phyloP scores from a whole-genome alignment of 1,140 invertebrate species.

The Drosophila mayri region DNA sequence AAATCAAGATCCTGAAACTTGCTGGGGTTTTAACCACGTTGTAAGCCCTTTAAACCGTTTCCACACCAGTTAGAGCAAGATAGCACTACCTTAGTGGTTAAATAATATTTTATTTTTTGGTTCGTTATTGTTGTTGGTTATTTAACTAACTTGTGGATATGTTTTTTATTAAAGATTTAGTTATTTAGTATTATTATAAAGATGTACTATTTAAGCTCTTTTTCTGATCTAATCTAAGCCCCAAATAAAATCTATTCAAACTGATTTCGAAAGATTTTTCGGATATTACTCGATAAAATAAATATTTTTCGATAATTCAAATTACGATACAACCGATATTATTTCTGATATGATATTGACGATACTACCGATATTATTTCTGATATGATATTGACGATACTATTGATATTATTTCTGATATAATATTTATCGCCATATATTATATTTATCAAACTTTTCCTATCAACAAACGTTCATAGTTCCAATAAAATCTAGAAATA shows the following conservation, averaged over 20 bases:
- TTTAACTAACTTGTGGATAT: too few relatives aligned
- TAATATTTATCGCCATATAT: neutral
- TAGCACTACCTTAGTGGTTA: neutral
- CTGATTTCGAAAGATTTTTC: neutral
- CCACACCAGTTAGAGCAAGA: constrained; percentile 1
- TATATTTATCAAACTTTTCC: neutral
- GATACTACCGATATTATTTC: neutral
- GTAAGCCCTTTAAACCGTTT: neutral
- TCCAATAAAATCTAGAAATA: neutral
- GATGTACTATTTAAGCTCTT: too few relatives aligned
- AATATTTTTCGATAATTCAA: neutral
- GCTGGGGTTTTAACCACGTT: constrained; percentile 5
- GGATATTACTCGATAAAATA: neutral
- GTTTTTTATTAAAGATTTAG: too few relatives aligned
- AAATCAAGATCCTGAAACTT: constrained; percentile 9
- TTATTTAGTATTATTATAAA: too few relatives aligned
- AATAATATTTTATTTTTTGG: neutral
- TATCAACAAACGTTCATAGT: neutral
- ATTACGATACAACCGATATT: neutral
- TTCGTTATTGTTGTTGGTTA: neutral
- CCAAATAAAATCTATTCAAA: neutral
- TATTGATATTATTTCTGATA: neutral
- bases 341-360: neutral
- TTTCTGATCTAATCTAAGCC: too few relatives aligned
- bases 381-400: neutral